Evolutionary conservation across 2,797 vertebrate species (phyloP).

Genomic region (Garrulus glandarius): DNA sequence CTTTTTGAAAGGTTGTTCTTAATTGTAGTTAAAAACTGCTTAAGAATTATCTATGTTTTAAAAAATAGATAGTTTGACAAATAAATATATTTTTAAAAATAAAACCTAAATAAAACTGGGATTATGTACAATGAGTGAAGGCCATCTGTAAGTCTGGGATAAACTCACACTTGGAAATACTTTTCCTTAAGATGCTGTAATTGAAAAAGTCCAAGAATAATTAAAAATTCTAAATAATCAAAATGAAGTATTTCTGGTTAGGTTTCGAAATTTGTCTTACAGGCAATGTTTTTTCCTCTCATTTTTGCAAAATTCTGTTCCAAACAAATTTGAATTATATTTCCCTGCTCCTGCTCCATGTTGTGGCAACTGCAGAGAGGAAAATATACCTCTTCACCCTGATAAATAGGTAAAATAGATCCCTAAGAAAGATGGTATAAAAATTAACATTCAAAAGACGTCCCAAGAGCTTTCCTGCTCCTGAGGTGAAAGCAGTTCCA

Average conservation of each 20-base stretch:
- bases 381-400: not conserved
- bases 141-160: not conserved
- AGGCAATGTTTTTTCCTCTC: not conserved
- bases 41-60: not conserved
- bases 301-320: not conserved
- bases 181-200: not conserved
- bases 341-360: not conserved
- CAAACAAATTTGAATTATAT: not conserved
- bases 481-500: not conserved
- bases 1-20: not conserved
- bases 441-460: not conserved
- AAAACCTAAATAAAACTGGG: not conserved
- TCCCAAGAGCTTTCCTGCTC: not conserved
- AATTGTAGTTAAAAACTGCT: not conserved
- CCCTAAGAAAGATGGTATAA: not conserved
- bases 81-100: not conserved
- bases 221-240: not conserved
- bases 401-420: not conserved
- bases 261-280: not conserved
- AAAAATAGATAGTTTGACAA: not conserved
- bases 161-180: not conserved
- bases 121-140: not conserved
- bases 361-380: not conserved
- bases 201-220: not conserved
- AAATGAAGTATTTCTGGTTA: not conserved